Conservation (phyloP, 2,888 invertebrate genomes). For the Drosophila koepferae region DNA sequence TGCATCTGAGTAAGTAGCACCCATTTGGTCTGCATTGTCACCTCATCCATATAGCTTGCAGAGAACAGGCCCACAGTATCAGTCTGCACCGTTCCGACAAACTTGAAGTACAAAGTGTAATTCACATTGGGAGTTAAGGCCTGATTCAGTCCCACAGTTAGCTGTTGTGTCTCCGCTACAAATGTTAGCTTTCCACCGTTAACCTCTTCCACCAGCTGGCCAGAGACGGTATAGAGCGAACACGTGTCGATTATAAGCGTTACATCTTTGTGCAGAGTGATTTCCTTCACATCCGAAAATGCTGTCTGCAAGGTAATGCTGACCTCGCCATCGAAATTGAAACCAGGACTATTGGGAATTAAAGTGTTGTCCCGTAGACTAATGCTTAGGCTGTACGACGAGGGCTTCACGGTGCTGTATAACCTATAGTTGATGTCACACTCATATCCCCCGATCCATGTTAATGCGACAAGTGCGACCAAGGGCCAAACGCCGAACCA, state of each 20-base stretch:
- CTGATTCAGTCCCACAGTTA: constrained; percentile 84
- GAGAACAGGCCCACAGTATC: constrained; percentile 74
- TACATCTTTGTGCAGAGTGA: constrained; percentile 85
- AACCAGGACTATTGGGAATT: constrained; percentile 44
- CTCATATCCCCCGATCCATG: constrained; percentile 30
- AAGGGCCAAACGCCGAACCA: not conserved
- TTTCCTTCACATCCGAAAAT: constrained; percentile 81
- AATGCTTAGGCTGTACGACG: constrained; percentile 86
- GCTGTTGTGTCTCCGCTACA: constrained; percentile 82
- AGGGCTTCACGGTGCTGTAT: constrained; percentile 85
- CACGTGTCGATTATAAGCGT: constrained; percentile 54
- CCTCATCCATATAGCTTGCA: constrained; percentile 66
- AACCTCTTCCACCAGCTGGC: constrained; percentile 32
- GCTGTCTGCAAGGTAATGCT: constrained; percentile 86
- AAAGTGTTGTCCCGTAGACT: constrained; percentile 72
- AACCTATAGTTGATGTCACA: constrained; percentile 67
- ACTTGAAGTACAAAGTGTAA: constrained; percentile 85
- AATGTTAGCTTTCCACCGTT: constrained; percentile 44
- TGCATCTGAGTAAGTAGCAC: constrained; percentile 89
- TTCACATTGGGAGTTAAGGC: constrained; percentile 78
- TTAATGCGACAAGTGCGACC: constrained; percentile 14
- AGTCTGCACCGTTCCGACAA: constrained; percentile 85
- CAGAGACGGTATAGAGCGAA: constrained; percentile 44
- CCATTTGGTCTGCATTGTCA: constrained; percentile 60
- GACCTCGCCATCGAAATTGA: constrained; percentile 79